Percentiles rank a stretch among this genome's conserved stretches.
These are phyloP conservation scores for Oenanthe oenanthe DNA, from an alignment of 2,113 vertebrate species.

Conservation along the genomic window DNA sequence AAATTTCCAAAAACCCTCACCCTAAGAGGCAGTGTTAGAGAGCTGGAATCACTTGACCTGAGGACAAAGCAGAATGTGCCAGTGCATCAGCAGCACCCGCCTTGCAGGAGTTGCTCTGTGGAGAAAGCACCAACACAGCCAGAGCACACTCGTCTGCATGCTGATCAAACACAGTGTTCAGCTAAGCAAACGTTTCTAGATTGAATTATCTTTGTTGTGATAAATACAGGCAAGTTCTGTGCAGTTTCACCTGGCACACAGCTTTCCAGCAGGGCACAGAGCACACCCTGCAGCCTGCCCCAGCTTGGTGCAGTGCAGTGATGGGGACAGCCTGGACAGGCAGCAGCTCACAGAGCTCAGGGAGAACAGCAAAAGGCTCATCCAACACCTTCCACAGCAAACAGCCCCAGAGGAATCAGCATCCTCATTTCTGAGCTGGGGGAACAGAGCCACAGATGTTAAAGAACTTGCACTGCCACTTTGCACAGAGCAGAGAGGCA, in stretches of 20 bases:
- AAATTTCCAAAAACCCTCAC: background rate
- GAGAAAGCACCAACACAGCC: background rate
- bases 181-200: fast-evolving
- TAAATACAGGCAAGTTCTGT: background rate
- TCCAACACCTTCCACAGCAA: background rate
- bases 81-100: background rate
- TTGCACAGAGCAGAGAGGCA: background rate
- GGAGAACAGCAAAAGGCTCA: background rate
- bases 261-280: background rate
- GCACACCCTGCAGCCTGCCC: background rate
- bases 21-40: fast-evolving
- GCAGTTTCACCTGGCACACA: background rate
- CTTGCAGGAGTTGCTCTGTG: background rate
- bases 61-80: background rate
- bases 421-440: background rate
- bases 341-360: background rate
- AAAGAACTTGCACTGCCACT: background rate
- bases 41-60: background rate
- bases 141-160: fast-evolving
- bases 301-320: fast-evolving
- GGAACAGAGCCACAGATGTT: background rate
- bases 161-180: background rate
- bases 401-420: background rate
- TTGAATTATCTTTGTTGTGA: background rate
- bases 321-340: background rate